Base-by-base conservation (phyloP, 2,797 vertebrate species). In the Onychomys arenicola region DNA sequence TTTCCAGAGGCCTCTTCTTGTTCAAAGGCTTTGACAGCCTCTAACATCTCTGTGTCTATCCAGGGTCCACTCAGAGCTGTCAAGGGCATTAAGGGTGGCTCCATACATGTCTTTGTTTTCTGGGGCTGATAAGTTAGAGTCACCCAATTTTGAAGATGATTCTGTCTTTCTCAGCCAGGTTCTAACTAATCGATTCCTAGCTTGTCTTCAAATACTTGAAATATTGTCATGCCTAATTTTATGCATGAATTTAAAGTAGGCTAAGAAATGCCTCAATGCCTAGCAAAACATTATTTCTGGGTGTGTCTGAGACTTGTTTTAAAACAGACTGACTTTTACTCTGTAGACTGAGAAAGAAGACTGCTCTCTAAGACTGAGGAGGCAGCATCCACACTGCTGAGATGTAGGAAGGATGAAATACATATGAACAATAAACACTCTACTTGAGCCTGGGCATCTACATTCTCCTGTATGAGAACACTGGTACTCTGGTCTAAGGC, bases 171-270 rank as follows among this genome's bases (percentile, higher is more conserved):
- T 77, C 23, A 37, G 59, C n/a, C 71, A 67, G 6, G 0, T 40
- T 91, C 67, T n/a, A 34, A 82, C 37, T 95, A 81, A 89, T 87
- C 76, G 57, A 69, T 14, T 19, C 27, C 75, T 89, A 80, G 17
- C 67, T 94, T 96, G 77, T 52, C 27, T 84, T 61, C 52, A 57
- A 65, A 78, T 67, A 65, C 2, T 49, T 93, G 34, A 78, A 95
- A 52, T 46, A 71, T 21, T 40, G 19, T 9, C 67, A 52, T 23
- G 49, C 57, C 32, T 93, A 49, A 76, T 87, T 81, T 67, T 61
- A 73, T 34, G 25, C 37, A 34, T 77, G 32, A 52, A 61, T 17
- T 59, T 91, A 49, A 59, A 59, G 32, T 12, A 32, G n/a, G 6
- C 11, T 77, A 91, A 84, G 9, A 40, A 78, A 89, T 65, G 6